Evolutionary conservation across 2,888 invertebrate genomes (phyloP).

Genomic region (Rhagonycha fulva): DNA sequence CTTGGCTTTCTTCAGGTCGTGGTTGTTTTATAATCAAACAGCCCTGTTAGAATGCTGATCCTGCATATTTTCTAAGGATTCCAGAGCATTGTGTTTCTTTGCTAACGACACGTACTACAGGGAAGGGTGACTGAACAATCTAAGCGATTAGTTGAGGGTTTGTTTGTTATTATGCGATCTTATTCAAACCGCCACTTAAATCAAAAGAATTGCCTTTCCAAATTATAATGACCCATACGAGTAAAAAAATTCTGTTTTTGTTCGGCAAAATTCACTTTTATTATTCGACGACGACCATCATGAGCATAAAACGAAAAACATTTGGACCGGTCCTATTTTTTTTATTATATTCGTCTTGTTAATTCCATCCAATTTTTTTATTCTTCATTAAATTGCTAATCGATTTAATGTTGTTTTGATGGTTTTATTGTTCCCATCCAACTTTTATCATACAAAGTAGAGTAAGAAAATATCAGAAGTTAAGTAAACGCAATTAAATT

Average conservation of each 20-base stretch:
- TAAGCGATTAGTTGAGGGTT: constrained; percentile 18
- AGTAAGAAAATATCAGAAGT: too few relatives aligned
- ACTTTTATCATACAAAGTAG: neutral
- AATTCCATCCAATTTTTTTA: neutral
- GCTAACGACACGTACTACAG: constrained; percentile 13
- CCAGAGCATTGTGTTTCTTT: constrained; percentile 27
- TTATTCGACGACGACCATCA: neutral
- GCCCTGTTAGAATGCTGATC: constrained; percentile 13
- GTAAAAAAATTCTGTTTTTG: constrained; percentile 2
- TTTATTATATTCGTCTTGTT: neutral
- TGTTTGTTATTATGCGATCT: constrained; percentile 19
- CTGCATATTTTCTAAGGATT: constrained; percentile 22
- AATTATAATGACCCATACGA: neutral
- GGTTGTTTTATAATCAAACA: neutral
- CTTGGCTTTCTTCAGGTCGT: neutral
- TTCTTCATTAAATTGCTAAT: neutral
- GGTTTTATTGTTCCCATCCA: neutral
- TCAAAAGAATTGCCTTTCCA: constrained; percentile 4
- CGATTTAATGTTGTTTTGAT: neutral
- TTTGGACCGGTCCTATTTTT: neutral
- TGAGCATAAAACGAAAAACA: neutral
- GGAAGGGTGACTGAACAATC: constrained; percentile 26
- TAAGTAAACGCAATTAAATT: too few relatives aligned
- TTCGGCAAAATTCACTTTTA: constrained; percentile 14
- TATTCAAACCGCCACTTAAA: constrained; percentile 16